Evolutionary conservation across 35 echinoderm and acorn worm genomes (phyloP), one percentile per base, ranked within the genome.

Genomic region (Heliocidaris erythrogramma): DNA sequence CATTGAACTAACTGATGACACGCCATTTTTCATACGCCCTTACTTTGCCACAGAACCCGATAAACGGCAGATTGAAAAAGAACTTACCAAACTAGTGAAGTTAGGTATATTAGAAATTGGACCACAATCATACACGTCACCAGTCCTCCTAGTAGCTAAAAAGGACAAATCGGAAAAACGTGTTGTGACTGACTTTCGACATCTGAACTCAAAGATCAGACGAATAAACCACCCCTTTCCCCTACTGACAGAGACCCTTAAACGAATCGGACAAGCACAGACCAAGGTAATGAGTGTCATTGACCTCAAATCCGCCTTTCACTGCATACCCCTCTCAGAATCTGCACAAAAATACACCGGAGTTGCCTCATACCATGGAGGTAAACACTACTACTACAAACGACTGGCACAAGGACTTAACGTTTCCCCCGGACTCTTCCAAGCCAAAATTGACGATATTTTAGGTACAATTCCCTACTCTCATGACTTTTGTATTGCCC

Each of bases 191-290:
- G 95, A 96, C 60, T 96, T 94, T 88, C 95, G 95, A 8, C 49
- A 94, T 42, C 31, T 96, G 9, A 96, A 96, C 18, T 86, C 30
- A 47, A 78, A 59, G 31, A 96, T 94, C 84, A 96, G 93, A 86
- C 42, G 95, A 86, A 94, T 94, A 61, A 96, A 93, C 78, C 95
- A 96, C 65, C 95, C 95, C n/a, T 96, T 96, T 42, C 95, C 95
- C 7, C 90, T 96, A 88, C 29, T 96, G 11, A 56, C 48, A 48
- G 93, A 96, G 86, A 96, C 95, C 27, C 32, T 96, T 61, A 85
- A 89, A n/a, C 14, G 56, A 50, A 94, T 96, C 35, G 92, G 93
- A n/a, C 3, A 96, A 24, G 88, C 92, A 30, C 24, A 96, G 11
- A 86, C 95, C 47, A 96, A 94, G 32, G 85, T 96, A 9, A 31